Evolutionary conservation across 2,888 invertebrate genomes (phyloP).

Genomic region (Epistrophe grossulariae): DNA sequence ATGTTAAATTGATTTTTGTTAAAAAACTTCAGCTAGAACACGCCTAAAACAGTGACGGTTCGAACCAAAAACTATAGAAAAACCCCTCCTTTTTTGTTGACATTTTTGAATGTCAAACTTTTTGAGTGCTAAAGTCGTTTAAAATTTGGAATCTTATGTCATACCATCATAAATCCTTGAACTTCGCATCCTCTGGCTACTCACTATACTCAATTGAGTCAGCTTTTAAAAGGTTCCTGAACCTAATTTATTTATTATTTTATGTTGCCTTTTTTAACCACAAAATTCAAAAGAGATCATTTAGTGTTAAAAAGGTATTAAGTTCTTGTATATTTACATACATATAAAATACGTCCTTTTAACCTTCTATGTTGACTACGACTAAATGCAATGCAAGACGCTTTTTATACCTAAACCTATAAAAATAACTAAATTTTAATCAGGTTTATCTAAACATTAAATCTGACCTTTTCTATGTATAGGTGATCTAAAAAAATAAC

Average conservation of each 20-base stretch:
- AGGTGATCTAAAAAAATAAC: constrained; percentile 32
- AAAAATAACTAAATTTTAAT: constrained; percentile 50
- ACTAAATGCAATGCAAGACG: not conserved
- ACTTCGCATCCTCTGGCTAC: no score
- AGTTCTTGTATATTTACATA: not conserved
- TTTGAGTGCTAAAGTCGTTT: no score
- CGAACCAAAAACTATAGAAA: no score
- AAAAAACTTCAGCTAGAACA: no score
- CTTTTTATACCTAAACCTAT: not conserved
- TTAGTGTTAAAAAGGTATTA: not conserved
- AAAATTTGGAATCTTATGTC: no score
- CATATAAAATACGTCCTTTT: not conserved
- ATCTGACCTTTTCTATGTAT: constrained; percentile 59
- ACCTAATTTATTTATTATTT: not conserved
- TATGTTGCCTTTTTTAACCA: not conserved
- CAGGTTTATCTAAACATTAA: constrained; percentile 75
- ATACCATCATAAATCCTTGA: no score
- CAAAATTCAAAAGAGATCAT: constrained; percentile 13
- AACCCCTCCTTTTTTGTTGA: no score
- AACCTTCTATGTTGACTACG: not conserved
- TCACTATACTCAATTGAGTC: no score
- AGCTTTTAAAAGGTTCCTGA: not conserved
- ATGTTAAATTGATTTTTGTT: no score
- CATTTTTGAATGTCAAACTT: no score
- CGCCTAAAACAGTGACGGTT: no score